phyloP scores from a whole-genome alignment of 2,113 vertebrate genomes.

The Erythrolamprus reginae region DNA sequence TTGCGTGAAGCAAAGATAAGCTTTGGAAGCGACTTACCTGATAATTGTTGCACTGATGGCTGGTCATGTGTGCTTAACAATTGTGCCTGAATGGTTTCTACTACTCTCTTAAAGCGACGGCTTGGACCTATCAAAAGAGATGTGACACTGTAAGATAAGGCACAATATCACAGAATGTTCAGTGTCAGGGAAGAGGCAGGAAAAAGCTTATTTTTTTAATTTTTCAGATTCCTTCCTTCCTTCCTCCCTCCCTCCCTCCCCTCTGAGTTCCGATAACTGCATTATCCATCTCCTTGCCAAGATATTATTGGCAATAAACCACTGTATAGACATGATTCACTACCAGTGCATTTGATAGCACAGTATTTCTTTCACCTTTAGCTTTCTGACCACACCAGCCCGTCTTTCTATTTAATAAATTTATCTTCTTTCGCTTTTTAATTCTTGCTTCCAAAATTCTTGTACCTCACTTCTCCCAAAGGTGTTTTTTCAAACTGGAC shows the following conservation, averaged over 20 bases:
- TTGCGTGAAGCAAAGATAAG: constrained; percentile 53
- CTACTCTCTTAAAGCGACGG: constrained; percentile 97
- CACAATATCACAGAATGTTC: neutral
- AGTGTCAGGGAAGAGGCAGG: neutral
- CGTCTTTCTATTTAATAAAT: neutral
- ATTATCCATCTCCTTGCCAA: neutral
- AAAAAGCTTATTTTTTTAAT: constrained; percentile 7
- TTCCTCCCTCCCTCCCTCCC: neutral
- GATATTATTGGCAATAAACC: neutral
- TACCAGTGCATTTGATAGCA: neutral
- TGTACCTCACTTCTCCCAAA: neutral
- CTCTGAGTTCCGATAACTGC: neutral
- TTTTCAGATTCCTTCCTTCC: neutral
- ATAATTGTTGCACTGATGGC: constrained; percentile 92
- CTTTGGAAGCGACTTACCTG: constrained; percentile 81
- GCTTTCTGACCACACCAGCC: neutral
- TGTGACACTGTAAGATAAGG: constrained; percentile 37
- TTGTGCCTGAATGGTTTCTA: constrained; percentile 98
- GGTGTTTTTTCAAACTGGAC: neutral
- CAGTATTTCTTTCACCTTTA: neutral
- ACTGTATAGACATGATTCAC: neutral
- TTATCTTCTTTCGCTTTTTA: neutral
- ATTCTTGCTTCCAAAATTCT: neutral
- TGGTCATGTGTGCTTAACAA: constrained; percentile 97
- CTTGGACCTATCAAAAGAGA: constrained; percentile 81